Conservation (phyloP, 1,140 invertebrate genomes). For the Temnothorax longispinosus region DNA sequence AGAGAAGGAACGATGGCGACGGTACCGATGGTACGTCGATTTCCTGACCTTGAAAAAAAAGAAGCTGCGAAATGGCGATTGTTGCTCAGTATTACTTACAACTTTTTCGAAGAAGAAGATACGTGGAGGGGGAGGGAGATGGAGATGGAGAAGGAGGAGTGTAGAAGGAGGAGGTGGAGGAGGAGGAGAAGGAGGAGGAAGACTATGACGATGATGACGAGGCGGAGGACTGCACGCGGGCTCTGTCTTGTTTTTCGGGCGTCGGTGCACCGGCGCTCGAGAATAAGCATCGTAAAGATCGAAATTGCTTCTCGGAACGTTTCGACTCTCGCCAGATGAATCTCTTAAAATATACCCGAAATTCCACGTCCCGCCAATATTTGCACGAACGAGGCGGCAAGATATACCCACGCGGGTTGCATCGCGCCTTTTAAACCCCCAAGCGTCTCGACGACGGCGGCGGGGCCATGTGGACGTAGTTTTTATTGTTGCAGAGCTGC, state of each 20-base stretch:
- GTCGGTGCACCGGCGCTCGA: conserved; percentile 62
- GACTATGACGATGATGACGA: conserved; percentile 26
- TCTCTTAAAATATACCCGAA: conserved; percentile 80
- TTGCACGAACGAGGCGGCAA: conserved; percentile 67
- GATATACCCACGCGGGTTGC: conserved; percentile 62
- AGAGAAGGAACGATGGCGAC: conserved; percentile 29
- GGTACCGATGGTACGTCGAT: conserved; percentile 35
- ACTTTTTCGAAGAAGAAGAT: conserved; percentile 40
- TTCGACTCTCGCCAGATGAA: conserved; percentile 71
- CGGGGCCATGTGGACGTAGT: conserved; percentile 66
- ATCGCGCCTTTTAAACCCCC: conserved; percentile 43
- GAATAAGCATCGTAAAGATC: conserved; percentile 83
- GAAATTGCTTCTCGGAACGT: conserved; percentile 81
- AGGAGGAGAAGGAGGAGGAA: no score
- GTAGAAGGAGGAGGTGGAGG: not conserved
- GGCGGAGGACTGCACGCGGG: conserved; percentile 25
- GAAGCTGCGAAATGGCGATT: conserved; percentile 62
- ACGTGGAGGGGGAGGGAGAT: not conserved
- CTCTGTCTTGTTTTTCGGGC: conserved; percentile 69
- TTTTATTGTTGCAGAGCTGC: conserved; percentile 60
- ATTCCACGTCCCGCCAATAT: conserved; percentile 74
- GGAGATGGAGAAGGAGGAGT: not conserved
- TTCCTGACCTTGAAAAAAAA: conserved; percentile 67
- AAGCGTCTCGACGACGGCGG: conserved; percentile 6
- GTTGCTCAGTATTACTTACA: conserved; percentile 39